Evolutionary conservation across 2,888 invertebrate genomes (phyloP), one percentile per base, ranked within the genome.

Genomic region (Acanthosoma haemorrhoidale): DNA sequence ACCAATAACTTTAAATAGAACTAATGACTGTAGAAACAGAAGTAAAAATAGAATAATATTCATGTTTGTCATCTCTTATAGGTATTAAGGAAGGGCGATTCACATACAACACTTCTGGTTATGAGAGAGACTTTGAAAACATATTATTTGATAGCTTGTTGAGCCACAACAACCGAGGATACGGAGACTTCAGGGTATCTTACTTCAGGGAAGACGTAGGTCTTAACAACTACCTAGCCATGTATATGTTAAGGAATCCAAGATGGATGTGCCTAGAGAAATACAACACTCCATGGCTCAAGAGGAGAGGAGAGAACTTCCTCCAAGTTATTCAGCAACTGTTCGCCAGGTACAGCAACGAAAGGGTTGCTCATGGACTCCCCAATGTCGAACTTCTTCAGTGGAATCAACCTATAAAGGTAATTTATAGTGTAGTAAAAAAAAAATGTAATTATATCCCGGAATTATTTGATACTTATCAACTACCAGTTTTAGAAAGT

Each of bases 141-240:
- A 32, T 38, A 13, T 68, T 69, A 64, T 72, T 69, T 58, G 70
- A 71, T n/a, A 71, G 71, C 57, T 61, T 64, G n/a, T 38, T 69
- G 13, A 69, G n/a, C 29, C 66, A 36, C 51, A 68, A 51, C 51
- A 25, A 34, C 15, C 31, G 43, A 4, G 69, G 59, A 29, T 39
- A 63, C 34, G 43, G 83, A 2, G 87, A 88, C 72, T 82, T 84
- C 69, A 79, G 82, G 11, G 75, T 91, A 57, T 80, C 83, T 31
- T 91, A 91, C 80, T 90, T 86, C 81, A 87, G 87, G 15, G 88
- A 91, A 77, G 91, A 92, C 78, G 80, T 87, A 69, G 86, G 84
- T 69, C 80, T 89, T 63, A 85, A 83, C 77, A 76, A 78, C 73
- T 76, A 73, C 68, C 88, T 88, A 80, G 87, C 86, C 79, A 84